phyloP scores from a whole-genome alignment of 2,113 vertebrate genomes.

The Enhydra lutris region DNA sequence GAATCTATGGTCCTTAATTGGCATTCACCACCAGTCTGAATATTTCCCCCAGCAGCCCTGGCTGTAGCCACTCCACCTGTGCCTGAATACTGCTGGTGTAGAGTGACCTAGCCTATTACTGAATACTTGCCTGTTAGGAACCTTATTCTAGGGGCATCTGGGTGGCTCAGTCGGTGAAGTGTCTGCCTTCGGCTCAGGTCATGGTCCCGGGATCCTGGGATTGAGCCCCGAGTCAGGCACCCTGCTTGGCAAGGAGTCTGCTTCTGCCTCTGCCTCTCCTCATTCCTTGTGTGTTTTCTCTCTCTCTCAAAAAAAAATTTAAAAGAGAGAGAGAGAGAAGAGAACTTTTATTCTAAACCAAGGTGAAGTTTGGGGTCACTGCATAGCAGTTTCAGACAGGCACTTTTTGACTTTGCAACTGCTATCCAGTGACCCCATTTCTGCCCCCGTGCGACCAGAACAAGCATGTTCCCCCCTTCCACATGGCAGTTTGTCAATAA shows the following conservation, averaged over 20 bases:
- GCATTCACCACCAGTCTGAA: background rate
- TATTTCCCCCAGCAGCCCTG: background rate
- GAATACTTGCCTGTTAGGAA: background rate
- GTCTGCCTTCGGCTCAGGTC: background rate
- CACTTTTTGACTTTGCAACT: background rate
- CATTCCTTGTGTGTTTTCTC: background rate
- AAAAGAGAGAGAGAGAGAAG: too few species aligned
- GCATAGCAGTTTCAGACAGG: background rate
- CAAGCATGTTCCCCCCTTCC: background rate
- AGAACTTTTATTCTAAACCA: background rate
- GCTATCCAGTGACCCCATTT: background rate
- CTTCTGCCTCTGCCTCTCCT: background rate
- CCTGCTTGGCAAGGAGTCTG: background rate
- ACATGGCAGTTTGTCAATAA: background rate
- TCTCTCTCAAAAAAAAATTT: background rate
- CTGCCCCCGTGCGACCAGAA: background rate
- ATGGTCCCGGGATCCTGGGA: background rate
- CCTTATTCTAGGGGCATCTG: background rate
- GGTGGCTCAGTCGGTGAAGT: too few species aligned
- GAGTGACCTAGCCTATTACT: fast-evolving
- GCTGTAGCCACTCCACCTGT: too few species aligned
- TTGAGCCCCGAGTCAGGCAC: background rate
- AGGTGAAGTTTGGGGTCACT: background rate
- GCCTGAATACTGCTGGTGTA: background rate
- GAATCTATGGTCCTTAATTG: background rate